phyloP scores from a whole-genome alignment of 2,888 invertebrate genomes.

The Eristalis tenax region DNA sequence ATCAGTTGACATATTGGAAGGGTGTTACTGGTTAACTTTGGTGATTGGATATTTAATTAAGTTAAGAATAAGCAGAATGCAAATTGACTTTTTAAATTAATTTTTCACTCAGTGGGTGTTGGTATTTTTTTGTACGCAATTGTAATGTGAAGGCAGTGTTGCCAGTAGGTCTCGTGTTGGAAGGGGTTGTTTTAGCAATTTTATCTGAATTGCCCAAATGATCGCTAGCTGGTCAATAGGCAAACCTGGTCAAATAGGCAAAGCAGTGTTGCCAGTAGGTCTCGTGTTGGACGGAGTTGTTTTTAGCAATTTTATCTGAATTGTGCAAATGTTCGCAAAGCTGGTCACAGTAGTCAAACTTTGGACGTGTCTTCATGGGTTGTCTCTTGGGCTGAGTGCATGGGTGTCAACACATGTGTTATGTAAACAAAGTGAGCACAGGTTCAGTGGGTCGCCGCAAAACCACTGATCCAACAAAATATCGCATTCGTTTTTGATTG shows the following conservation, averaged over 20 bases:
- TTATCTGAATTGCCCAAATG: too few species aligned
- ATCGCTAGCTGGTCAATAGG: too few species aligned
- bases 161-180: background rate
- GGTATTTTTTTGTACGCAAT: background rate
- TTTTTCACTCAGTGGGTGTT: background rate
- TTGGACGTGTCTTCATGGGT: background rate
- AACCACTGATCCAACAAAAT: background rate
- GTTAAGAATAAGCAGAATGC: conserved; percentile 10
- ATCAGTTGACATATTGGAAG: conserved; percentile 12
- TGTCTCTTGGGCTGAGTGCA: background rate
- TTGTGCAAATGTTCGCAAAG: background rate
- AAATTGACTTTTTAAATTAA: conserved; percentile 39
- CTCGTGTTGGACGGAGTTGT: background rate
- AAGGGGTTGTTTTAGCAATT: too few species aligned
- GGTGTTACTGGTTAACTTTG: conserved; percentile 15
- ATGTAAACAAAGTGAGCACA: too few species aligned
- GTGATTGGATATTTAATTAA: conserved; percentile 44
- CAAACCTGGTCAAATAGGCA: too few species aligned
- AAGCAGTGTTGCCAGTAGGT: too few species aligned
- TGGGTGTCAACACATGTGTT: background rate
- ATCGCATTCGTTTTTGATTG: background rate
- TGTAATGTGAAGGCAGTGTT: background rate
- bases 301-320: background rate
- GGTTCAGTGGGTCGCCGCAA: background rate
- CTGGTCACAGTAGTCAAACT: background rate